A percentile compares a stretch with the other conserved stretches of the same genome.
Conservation (phyloP, 2,113 vertebrate genomes). For the Ardeotis arabs region DNA sequence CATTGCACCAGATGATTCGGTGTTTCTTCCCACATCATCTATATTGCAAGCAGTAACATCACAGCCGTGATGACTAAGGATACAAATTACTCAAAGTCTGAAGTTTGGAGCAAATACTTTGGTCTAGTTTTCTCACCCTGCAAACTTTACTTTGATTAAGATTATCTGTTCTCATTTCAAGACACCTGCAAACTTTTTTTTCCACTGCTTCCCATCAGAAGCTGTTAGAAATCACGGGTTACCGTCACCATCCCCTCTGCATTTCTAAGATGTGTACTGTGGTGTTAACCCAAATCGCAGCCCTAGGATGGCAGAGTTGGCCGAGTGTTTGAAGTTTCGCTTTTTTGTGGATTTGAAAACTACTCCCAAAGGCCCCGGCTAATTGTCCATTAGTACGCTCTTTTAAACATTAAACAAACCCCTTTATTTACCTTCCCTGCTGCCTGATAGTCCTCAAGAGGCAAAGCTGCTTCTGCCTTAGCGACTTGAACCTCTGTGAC, state of each 20-base stretch:
- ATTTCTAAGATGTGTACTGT: neutral
- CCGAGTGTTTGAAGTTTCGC: neutral
- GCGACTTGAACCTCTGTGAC: slow-evolving; percentile 41
- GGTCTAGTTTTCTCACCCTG: neutral
- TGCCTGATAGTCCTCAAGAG: neutral
- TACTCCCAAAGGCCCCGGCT: neutral
- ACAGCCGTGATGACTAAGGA: neutral
- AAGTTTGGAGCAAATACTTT: neutral
- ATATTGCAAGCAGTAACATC: accelerated
- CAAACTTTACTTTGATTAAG: neutral
- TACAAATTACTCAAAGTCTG: accelerated
- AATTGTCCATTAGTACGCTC: slow-evolving; percentile 43
- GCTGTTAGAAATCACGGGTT: neutral
- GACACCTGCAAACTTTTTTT: neutral
- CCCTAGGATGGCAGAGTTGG: neutral
- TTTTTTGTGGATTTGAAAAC: slow-evolving; percentile 38
- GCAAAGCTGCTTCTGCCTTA: slow-evolving; percentile 30
- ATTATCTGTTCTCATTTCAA: neutral
- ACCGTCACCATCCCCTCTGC: neutral
- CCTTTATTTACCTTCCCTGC: slow-evolving; percentile 20
- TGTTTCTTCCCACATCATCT: neutral
- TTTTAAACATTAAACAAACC: slow-evolving; percentile 58
- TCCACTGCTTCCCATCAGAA: neutral
- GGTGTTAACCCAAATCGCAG: neutral
- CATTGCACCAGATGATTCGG: neutral